phyloP scores from a whole-genome alignment of 2,113 vertebrate species.

The Campylorhamphus procurvoides region DNA sequence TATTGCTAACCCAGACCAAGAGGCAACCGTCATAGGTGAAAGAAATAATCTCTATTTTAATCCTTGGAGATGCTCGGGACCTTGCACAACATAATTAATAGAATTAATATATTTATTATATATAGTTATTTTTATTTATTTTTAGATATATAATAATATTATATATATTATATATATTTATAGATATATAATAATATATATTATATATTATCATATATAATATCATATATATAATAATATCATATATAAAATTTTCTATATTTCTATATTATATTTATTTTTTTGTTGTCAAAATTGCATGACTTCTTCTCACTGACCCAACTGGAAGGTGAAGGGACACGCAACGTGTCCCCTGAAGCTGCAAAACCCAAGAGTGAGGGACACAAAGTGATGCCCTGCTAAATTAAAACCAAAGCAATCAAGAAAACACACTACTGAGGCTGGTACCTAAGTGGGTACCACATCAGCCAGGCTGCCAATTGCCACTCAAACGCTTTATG shows the following conservation, averaged over 20 bases:
- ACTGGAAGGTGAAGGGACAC: not conserved
- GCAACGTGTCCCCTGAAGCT: not conserved
- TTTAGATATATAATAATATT: too few species aligned
- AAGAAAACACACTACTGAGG: not conserved
- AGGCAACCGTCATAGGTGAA: not conserved
- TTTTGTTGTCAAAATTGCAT: not conserved
- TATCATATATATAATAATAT: too few species aligned
- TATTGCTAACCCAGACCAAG: not conserved
- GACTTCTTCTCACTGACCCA: not conserved
- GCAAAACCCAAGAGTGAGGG: not conserved
- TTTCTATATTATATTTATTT: fast-evolving
- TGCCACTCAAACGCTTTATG: not conserved
- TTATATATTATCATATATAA: too few species aligned
- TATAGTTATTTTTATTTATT: too few species aligned
- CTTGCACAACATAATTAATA: not conserved
- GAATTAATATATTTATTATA: not conserved
- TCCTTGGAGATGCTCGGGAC: not conserved
- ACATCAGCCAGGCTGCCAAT: not conserved
- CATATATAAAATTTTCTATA: too few species aligned
- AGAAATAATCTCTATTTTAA: not conserved
- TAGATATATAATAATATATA: too few species aligned
- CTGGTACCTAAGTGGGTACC: not conserved
- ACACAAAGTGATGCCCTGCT: not conserved
- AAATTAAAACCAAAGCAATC: not conserved
- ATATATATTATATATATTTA: too few species aligned